Evolutionary conservation across 2,888 invertebrate genomes (phyloP).

Genomic region (Ophioninae sp.): DNA sequence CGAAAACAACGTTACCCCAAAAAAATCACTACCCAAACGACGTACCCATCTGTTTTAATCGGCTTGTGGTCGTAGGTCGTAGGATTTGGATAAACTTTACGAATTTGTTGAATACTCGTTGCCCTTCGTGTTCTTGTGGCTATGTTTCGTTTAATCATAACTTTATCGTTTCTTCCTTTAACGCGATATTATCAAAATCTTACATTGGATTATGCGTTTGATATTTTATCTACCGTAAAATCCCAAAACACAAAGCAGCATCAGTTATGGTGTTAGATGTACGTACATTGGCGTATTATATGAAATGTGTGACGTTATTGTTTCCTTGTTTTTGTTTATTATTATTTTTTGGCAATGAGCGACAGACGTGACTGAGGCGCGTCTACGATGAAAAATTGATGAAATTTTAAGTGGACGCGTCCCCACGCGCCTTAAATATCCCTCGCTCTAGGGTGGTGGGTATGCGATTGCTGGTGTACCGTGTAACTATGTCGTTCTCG

Average conservation of each 20-base stretch:
- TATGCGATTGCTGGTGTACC: constrained; percentile 79
- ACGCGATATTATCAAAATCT: constrained; percentile 48
- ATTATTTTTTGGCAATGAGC: constrained; percentile 59
- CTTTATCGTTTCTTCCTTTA: constrained; percentile 39
- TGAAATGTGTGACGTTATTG: constrained; percentile 67
- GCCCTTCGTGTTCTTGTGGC: constrained; percentile 65
- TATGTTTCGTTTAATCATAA: constrained; percentile 45
- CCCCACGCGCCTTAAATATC: constrained; percentile 54
- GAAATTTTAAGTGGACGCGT: constrained; percentile 51
- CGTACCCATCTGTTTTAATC: constrained; percentile 72
- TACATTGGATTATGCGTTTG: constrained; percentile 58
- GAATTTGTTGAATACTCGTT: constrained; percentile 70
- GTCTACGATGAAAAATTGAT: constrained; percentile 40
- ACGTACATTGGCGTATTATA: constrained; percentile 70
- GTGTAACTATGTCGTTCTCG: constrained; percentile 81
- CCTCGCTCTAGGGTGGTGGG: constrained; percentile 78
- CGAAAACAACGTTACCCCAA: constrained; percentile 25
- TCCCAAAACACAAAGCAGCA: constrained; percentile 68
- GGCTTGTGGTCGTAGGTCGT: constrained; percentile 78
- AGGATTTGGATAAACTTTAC: constrained; percentile 70
- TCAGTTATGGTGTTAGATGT: constrained; percentile 73
- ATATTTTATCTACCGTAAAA: constrained; percentile 45
- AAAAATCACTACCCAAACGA: constrained; percentile 24
- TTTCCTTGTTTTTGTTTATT: constrained; percentile 41
- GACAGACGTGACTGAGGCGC: constrained; percentile 59